Percentiles rank a stretch among this genome's conserved stretches.
phyloP scores from a whole-genome alignment of 30 jellyfish, hydroid and myxozoan species.

The Hydractinia echinata region DNA sequence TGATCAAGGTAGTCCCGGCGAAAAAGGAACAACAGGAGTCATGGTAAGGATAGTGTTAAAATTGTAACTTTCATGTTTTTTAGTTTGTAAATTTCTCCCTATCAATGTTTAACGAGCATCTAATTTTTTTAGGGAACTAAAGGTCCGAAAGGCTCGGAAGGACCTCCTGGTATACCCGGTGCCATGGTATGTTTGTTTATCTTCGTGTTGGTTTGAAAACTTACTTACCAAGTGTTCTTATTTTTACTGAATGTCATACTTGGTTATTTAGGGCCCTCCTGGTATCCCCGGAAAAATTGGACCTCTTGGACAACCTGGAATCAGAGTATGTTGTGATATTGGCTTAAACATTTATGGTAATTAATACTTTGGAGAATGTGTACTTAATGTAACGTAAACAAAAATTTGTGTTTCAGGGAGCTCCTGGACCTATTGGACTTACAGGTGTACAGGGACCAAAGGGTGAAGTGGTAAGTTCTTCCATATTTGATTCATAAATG shows the following conservation, averaged over 20 bases:
- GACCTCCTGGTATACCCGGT: slow-evolving; percentile 27
- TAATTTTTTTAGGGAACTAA: slow-evolving; percentile 3
- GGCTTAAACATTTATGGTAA: not conserved
- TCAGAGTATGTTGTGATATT: not conserved
- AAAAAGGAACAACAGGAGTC: slow-evolving; percentile 1
- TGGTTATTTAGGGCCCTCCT: slow-evolving; percentile 20
- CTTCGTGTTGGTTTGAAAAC: not conserved
- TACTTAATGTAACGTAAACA: not conserved
- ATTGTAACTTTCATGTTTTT: not conserved
- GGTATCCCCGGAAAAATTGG: slow-evolving; percentile 14
- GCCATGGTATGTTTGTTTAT: not conserved
- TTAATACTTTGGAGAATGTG: not conserved
- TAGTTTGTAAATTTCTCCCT: not conserved
- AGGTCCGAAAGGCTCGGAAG: slow-evolving; percentile 21
- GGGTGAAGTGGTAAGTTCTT: not conserved
- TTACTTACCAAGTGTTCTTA: not conserved
- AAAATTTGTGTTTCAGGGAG: slow-evolving; percentile 7
- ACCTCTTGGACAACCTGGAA: slow-evolving; percentile 12
- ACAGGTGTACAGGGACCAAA: slow-evolving; percentile 17
- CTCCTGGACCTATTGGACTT: not conserved
- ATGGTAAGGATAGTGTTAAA: not conserved
- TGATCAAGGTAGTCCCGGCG: slow-evolving; percentile 1
- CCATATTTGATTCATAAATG: no score
- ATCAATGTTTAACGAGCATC: not conserved
- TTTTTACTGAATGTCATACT: not conserved